phyloP scores from a whole-genome alignment of 2,888 invertebrate species.

The Tiliacea aurago region DNA sequence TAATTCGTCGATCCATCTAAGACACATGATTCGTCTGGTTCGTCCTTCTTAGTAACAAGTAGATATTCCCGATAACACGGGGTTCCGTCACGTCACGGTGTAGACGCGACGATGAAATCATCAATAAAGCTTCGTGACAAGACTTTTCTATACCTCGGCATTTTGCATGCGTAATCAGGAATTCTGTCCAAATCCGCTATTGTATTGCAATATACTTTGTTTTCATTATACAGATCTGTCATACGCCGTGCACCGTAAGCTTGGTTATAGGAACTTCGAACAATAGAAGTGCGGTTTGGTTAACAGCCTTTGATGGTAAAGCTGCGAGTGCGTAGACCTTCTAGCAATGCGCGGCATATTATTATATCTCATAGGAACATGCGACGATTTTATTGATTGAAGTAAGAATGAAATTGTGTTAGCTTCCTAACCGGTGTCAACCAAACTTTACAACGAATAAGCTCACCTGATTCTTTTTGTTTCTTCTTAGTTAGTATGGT shows the following conservation, averaged over 20 bases:
- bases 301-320: conserved; percentile 32
- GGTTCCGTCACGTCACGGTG: conserved; percentile 45
- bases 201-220: conserved; percentile 57
- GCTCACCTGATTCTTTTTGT: not conserved
- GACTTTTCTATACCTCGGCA: conserved; percentile 50
- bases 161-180: conserved; percentile 59
- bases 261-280: conserved; percentile 46
- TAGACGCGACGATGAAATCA: conserved; percentile 56
- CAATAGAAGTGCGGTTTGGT: conserved; percentile 32
- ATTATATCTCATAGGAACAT: not conserved
- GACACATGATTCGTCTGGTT: not conserved
- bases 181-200: conserved; percentile 59
- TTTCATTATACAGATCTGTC: conserved; percentile 46
- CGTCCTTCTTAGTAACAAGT: conserved; percentile 17
- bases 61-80: conserved; percentile 35
- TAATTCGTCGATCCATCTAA: not conserved
- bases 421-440: not conserved
- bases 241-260: conserved; percentile 36
- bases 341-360: conserved; percentile 1
- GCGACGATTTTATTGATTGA: conserved; percentile 28
- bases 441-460: not conserved
- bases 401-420: conserved; percentile 22
- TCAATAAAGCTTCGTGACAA: conserved; percentile 58
- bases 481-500: not conserved
- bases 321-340: conserved; percentile 28